Base-by-base conservation (phyloP, 2,113 vertebrate genomes). In the Montifringilla adamsi region DNA sequence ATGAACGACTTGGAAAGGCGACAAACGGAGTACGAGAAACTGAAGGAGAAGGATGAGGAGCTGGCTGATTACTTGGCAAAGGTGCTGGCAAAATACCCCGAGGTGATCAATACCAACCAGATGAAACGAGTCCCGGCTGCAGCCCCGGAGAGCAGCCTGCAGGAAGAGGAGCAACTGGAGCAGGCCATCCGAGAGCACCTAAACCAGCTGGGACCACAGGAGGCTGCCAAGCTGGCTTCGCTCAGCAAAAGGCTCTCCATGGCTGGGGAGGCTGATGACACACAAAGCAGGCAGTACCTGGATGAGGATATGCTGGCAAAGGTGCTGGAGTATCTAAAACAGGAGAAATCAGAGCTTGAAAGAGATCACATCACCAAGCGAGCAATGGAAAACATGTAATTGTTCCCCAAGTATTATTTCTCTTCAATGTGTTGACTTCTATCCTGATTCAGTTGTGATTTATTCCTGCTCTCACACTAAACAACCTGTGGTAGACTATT, bases 291-390 rank as follows among this genome's bases (percentile, higher is more conserved):
- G 88, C 98, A 98, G 66, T 97, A 97, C 84, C 92, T 98, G 75
- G 98, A 99, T 82, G 98, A 99, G 89, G 98, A 99, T 89, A 98
- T 98, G 24, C 96, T 98, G 85, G 96, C 98, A 95, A 99, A 99
- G 96, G 98, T 99, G 90, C 95, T 99, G 83, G 98, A 98, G 92
- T 99, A 98, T 49, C 97, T 99, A 92, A 98, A 98, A 87, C 98
- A 99, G 86, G 99, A 99, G 95, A 98, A 98, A 77, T 97, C 98
- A 79, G 98, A 98, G 72, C 98, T 97, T 15, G 98, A 97, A 89
- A 98, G 97, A 91, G 98, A 99, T 96, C 98, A 98, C 92, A 97
- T 98, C n/a, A 95, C 96, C 75, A 99, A 98, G 96, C 96, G 97
- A 73, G 98, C 96, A 31, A 97, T 97, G 95, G 98, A 98, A 97